These are phyloP conservation scores for Tachyglossus aculeatus DNA, from an alignment of 2,797 vertebrate species.

Conservation along the genomic window DNA sequence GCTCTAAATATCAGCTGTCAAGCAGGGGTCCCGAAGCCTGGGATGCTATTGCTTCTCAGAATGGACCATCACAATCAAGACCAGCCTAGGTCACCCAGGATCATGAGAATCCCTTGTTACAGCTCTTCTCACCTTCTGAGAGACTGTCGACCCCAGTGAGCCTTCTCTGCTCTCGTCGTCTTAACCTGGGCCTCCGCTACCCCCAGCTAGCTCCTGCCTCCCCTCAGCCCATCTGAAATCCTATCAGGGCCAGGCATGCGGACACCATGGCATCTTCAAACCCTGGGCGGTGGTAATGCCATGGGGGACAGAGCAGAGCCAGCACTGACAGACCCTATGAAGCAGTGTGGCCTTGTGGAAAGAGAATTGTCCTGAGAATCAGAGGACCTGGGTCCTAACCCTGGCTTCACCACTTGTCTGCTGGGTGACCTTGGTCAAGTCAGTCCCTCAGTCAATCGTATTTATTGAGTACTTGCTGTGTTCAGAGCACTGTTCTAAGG, in stretches of 20 bases:
- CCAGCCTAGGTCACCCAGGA: constrained; percentile 68
- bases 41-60: constrained; percentile 32
- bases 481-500: too few relatives aligned
- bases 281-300: neutral
- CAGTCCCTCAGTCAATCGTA: too few relatives aligned
- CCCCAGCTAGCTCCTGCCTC: rapidly evolving
- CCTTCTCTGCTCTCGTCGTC: neutral
- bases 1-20: constrained; percentile 9
- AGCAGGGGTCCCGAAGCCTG: neutral
- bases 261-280: neutral
- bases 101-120: constrained; percentile 75
- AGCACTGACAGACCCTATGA: neutral
- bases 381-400: neutral
- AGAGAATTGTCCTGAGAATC: neutral
- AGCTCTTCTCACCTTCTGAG: constrained; percentile 82
- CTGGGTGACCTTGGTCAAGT: too few relatives aligned
- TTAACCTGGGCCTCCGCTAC: neutral
- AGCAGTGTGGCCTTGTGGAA: neutral
- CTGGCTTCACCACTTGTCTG: neutral
- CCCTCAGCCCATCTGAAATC: neutral
- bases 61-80: constrained; percentile 67
- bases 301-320: rapidly evolving
- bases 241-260: neutral
- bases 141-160: constrained; percentile 60
- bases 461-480: too few relatives aligned